Conservation (phyloP, 2,888 invertebrate genomes). For the Lepidochrysops patricia region DNA sequence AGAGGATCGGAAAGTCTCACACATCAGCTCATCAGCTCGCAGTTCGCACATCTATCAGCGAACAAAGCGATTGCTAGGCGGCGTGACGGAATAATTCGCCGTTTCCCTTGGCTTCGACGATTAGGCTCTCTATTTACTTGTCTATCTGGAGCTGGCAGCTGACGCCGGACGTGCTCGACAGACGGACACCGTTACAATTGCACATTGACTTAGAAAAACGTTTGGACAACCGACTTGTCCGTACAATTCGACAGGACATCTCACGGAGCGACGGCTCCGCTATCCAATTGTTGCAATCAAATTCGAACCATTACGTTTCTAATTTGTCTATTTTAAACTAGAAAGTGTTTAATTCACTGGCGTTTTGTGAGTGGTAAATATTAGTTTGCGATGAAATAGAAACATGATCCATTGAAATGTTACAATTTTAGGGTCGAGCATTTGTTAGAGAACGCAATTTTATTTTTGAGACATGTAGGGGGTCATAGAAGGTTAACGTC, state of each 20-base stretch:
- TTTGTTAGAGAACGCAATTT: no score
- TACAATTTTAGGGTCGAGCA: no score
- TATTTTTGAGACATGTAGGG: no score
- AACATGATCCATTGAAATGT: no score
- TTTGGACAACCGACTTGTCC: constrained; percentile 52
- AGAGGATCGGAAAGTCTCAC: constrained; percentile 23
- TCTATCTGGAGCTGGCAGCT: constrained; percentile 69
- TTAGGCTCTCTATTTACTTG: constrained; percentile 72
- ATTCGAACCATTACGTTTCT: constrained; percentile 15
- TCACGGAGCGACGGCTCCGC: constrained; percentile 36
- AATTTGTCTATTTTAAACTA: background rate
- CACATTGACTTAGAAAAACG: constrained; percentile 71
- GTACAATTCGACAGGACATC: constrained; percentile 41
- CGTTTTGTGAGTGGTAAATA: background rate
- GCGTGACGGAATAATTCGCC: constrained; percentile 69
- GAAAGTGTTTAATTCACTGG: background rate
- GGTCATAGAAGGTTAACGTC: no score
- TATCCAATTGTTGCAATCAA: constrained; percentile 26
- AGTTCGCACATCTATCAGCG: constrained; percentile 46
- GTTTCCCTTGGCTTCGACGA: constrained; percentile 71
- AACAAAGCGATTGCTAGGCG: constrained; percentile 66
- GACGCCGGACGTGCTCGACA: constrained; percentile 58
- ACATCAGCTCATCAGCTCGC: constrained; percentile 40
- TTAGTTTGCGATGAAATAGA: no score
- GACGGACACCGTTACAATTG: constrained; percentile 69